These are phyloP conservation scores for Metopia argyrocephala DNA, from an alignment of 2,888 invertebrate species.

Conservation along the genomic window DNA sequence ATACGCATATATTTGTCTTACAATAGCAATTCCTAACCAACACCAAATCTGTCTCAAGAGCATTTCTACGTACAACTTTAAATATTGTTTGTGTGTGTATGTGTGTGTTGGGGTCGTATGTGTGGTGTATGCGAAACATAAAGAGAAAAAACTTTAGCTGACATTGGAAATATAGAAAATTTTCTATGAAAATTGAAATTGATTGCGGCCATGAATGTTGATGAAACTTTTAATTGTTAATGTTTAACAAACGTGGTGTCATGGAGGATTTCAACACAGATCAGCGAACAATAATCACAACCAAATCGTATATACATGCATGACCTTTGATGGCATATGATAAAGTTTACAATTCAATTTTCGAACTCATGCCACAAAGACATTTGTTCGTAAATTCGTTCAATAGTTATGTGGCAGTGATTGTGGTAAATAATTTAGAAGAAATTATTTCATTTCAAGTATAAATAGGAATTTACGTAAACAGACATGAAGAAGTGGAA, in stretches of 20 bases:
- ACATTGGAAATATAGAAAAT: slow-evolving; percentile 22
- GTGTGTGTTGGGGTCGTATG: no score
- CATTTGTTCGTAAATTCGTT: background rate
- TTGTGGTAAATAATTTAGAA: slow-evolving; percentile 23
- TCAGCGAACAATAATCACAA: background rate
- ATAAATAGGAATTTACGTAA: background rate
- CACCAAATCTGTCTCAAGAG: background rate
- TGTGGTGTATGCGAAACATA: no score
- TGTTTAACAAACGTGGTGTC: slow-evolving; percentile 58
- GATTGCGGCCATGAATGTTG: slow-evolving; percentile 67
- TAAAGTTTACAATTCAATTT: slow-evolving; percentile 42
- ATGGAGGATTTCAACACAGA: no score
- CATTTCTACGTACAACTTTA: no score
- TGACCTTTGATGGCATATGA: slow-evolving; percentile 29
- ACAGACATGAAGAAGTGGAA: background rate
- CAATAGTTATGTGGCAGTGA: background rate
- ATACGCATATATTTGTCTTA: background rate
- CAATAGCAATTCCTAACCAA: background rate
- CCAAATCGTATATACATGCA: background rate
- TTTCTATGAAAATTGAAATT: slow-evolving; percentile 65
- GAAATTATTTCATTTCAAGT: slow-evolving; percentile 36
- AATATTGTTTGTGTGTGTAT: slow-evolving; percentile 22
- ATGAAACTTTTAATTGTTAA: slow-evolving; percentile 68
- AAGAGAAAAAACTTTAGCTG: slow-evolving; percentile 36
- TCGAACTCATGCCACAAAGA: slow-evolving; percentile 16